Evolutionary conservation across 2,113 vertebrate species (phyloP).

Genomic region (Scytalopus superciliaris): DNA sequence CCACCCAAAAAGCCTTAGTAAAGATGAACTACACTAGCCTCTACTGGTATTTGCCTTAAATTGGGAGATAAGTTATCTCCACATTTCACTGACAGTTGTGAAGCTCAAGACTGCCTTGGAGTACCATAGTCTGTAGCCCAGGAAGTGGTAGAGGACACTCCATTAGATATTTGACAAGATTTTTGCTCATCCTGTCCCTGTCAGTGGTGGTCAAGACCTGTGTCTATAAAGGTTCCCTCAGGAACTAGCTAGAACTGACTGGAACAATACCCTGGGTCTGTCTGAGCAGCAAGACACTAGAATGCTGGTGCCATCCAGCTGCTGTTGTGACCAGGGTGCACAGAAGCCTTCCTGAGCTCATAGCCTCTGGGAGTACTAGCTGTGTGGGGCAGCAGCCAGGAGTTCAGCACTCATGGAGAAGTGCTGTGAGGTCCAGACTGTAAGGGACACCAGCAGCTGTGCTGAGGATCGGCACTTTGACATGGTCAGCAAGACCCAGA

Average conservation of each 20-base stretch:
- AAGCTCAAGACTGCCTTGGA: background rate
- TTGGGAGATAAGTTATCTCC: background rate
- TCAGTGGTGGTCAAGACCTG: background rate
- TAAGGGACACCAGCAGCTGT: background rate
- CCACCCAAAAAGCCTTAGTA: background rate
- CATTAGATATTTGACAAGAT: background rate
- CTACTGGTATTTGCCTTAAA: background rate
- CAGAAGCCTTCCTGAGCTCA: background rate
- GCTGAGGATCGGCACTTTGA: background rate
- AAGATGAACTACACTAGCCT: background rate
- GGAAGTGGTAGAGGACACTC: background rate
- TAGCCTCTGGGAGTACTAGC: background rate
- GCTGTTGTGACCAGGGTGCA: background rate
- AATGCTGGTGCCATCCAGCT: background rate
- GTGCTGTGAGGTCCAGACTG: background rate
- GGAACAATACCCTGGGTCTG: background rate
- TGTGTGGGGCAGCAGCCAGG: rapidly evolving
- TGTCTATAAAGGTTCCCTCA: background rate
- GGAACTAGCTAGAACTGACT: background rate
- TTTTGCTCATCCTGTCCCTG: background rate
- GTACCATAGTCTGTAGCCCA: background rate
- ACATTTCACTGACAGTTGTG: background rate
- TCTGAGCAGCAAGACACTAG: background rate
- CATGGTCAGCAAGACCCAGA: background rate
- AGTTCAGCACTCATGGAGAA: background rate